These are phyloP conservation scores for Pemphigus obesinymphae DNA, from an alignment of 1,140 invertebrate species.

Conservation along the genomic window DNA sequence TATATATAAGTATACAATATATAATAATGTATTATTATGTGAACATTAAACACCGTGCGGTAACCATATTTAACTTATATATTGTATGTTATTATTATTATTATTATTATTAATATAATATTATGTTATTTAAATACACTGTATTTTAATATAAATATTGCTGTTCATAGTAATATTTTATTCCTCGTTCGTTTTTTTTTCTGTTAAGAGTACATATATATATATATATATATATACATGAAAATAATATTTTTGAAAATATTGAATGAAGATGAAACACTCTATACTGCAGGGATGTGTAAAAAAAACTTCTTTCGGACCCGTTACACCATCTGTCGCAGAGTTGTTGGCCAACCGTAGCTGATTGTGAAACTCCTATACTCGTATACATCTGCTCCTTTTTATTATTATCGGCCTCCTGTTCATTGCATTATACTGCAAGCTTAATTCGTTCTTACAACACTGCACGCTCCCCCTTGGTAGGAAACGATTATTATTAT, in stretches of 20 bases:
- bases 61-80: neutral
- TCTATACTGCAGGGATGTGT: neutral
- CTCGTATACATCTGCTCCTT: slow-evolving; percentile 39
- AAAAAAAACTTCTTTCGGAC: slow-evolving; percentile 30
- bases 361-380: slow-evolving; percentile 39
- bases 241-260: slow-evolving; percentile 20
- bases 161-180: no score
- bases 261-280: slow-evolving; percentile 26
- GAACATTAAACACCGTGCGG: neutral
- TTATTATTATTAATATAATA: neutral
- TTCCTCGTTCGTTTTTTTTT: no score
- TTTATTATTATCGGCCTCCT: slow-evolving; percentile 38
- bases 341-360: slow-evolving; percentile 40
- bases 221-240: no score
- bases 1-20: neutral
- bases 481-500: slow-evolving; percentile 27
- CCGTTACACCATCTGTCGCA: slow-evolving; percentile 29
- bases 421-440: slow-evolving; percentile 2
- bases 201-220: no score
- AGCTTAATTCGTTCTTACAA: slow-evolving; percentile 36
- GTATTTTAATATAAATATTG: no score
- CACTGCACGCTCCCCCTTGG: slow-evolving; percentile 2
- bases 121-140: neutral
- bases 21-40: neutral
- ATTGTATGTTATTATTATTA: no score